Conservation (phyloP, 2,888 invertebrate genomes). For the Leuctra nigra region DNA sequence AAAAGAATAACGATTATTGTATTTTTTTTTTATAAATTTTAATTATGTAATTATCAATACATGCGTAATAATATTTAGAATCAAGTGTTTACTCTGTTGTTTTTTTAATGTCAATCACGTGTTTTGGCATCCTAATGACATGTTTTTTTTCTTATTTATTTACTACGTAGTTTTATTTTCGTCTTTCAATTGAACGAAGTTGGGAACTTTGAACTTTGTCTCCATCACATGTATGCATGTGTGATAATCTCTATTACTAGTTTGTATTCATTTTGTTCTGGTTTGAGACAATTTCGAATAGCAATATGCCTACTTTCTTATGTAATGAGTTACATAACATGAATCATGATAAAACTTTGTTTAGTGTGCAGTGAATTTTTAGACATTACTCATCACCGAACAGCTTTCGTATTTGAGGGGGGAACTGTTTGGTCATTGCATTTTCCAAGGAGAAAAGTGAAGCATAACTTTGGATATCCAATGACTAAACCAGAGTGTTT, state of each 20-base stretch:
- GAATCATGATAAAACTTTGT: background rate
- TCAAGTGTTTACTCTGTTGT: no score
- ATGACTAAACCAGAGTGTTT: background rate
- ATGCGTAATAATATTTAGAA: no score
- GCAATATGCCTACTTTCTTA: background rate
- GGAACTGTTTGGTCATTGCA: no score
- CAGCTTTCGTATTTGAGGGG: no score
- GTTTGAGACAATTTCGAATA: background rate
- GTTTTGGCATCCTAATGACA: background rate
- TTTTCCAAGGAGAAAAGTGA: conserved; percentile 14
- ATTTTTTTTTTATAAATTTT: no score
- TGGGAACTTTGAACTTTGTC: background rate
- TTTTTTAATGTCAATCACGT: no score
- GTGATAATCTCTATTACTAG: no score
- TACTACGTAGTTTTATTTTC: background rate
- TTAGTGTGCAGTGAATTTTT: no score
- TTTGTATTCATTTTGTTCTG: background rate
- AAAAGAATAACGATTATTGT: no score
- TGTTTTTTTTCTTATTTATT: background rate
- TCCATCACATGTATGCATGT: no score
- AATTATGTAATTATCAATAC: no score
- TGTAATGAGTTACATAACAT: background rate
- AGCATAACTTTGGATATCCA: conserved; percentile 16
- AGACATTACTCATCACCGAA: no score
- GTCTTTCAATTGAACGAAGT: background rate